Evolutionary conservation across 2,113 vertebrate genomes (phyloP).

Genomic region (Lophura nycthemera): DNA sequence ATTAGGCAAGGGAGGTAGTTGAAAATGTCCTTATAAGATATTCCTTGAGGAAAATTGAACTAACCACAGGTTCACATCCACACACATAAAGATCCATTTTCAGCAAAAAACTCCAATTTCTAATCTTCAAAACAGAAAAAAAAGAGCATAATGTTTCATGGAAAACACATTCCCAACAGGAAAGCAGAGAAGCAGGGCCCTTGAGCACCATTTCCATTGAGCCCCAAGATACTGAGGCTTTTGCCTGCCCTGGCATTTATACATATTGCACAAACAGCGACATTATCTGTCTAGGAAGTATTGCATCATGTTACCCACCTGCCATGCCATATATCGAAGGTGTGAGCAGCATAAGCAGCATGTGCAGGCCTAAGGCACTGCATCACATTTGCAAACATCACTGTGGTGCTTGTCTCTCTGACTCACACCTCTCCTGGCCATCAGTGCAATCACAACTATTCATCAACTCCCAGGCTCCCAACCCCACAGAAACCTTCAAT

Average conservation of each 20-base stretch:
- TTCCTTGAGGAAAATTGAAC: neutral
- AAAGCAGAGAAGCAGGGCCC: neutral
- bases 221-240: neutral
- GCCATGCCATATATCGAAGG: fast-evolving
- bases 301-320: neutral
- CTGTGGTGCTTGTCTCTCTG: neutral
- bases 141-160: neutral
- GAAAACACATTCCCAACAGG: neutral
- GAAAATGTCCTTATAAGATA: neutral
- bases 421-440: neutral
- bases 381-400: neutral
- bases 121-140: neutral
- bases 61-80: neutral
- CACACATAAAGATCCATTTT: neutral
- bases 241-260: neutral
- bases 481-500: neutral
- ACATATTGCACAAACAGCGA: neutral
- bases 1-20: neutral
- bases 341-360: neutral
- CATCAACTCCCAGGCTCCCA: neutral
- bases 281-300: neutral
- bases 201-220: neutral
- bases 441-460: neutral
- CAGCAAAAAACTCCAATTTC: neutral
- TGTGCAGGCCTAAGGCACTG: fast-evolving